phyloP scores from a whole-genome alignment of 2,888 invertebrate genomes.

The Pachycephus smyrnensis region DNA sequence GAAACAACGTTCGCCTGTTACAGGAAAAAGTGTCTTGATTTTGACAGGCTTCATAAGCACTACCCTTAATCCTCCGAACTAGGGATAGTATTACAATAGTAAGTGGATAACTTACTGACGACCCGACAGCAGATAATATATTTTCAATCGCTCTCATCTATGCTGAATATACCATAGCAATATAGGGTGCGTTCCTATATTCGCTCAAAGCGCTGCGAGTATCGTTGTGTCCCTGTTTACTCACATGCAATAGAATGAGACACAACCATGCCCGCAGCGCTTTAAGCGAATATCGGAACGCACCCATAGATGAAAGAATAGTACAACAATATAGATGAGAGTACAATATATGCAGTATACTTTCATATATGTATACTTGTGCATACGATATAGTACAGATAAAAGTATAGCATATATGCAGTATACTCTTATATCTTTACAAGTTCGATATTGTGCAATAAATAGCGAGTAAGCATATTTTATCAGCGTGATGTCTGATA shows the following conservation, averaged over 20 bases:
- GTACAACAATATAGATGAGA: not conserved
- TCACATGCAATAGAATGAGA: too few species aligned
- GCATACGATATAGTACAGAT: too few species aligned
- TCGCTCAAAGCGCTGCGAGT: too few species aligned
- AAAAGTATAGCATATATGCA: too few species aligned
- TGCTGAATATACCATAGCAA: not conserved
- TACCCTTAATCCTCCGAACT: not conserved
- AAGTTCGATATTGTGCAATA: not conserved
- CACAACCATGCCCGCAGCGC: too few species aligned
- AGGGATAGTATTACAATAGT: not conserved
- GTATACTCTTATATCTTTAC: not conserved
- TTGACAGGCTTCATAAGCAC: not conserved
- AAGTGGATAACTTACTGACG: not conserved
- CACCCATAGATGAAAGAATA: not conserved
- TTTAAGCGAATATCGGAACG: too few species aligned
- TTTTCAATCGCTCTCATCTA: not conserved
- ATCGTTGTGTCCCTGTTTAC: too few species aligned
- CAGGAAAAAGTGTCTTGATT: not conserved
- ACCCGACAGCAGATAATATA: not conserved
- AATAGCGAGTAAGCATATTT: not conserved
- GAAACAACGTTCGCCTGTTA: not conserved
- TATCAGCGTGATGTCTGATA: not conserved
- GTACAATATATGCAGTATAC: too few species aligned
- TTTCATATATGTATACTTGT: too few species aligned
- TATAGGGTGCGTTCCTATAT: too few species aligned